These are phyloP conservation scores for Trissolcus brochymenae DNA, from an alignment of 2,888 invertebrate genomes.

Conservation along the genomic window DNA sequence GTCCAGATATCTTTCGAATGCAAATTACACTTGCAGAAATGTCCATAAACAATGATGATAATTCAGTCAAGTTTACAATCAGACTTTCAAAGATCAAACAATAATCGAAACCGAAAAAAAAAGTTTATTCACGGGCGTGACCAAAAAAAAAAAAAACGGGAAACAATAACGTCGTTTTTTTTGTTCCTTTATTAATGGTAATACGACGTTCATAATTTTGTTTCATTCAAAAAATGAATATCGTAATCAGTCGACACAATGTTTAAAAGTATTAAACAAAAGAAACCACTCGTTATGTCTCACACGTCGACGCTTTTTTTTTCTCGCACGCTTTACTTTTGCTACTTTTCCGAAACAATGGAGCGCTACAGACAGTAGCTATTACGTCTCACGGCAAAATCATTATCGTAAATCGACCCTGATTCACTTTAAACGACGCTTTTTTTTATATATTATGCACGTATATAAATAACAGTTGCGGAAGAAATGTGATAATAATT, in stretches of 20 bases:
- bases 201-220: too few species aligned
- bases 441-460: conserved; percentile 35
- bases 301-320: conserved; percentile 29
- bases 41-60: neutral
- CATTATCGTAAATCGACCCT: conserved; percentile 59
- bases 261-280: conserved; percentile 5
- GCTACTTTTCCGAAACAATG: conserved; percentile 71
- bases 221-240: too few species aligned
- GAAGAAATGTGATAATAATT: conserved; percentile 39
- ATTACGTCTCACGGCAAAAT: conserved; percentile 58
- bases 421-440: conserved; percentile 57
- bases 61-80: too few species aligned
- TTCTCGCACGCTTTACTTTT: conserved; percentile 62
- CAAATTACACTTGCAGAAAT: conserved; percentile 19
- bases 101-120: too few species aligned
- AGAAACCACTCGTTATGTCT: conserved; percentile 39
- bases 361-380: conserved; percentile 58
- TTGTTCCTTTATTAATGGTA: too few species aligned
- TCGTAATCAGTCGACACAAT: too few species aligned
- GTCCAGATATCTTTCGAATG: conserved; percentile 25
- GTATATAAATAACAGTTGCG: conserved; percentile 45
- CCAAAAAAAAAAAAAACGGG: too few species aligned
- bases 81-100: too few species aligned
- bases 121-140: too few species aligned
- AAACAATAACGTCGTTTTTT: too few species aligned